Conservation (phyloP, 2,113 vertebrate genomes). For the Micromys minutus region DNA sequence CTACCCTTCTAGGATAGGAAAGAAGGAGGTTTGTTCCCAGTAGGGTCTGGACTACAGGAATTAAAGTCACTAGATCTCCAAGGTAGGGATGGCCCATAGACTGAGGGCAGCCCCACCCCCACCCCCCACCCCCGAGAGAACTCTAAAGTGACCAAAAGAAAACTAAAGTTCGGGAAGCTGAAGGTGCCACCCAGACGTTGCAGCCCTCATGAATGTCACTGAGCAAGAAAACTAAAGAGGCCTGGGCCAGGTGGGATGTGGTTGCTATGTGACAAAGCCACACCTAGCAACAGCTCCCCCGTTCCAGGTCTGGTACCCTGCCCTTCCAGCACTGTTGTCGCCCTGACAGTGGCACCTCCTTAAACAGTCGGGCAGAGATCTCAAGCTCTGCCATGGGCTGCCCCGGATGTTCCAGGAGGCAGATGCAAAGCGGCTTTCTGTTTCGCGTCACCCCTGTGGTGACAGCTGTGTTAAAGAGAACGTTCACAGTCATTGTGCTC, state of each 20-base stretch:
- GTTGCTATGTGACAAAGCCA: neutral
- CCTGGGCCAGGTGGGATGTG: neutral
- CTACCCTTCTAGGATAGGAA: neutral
- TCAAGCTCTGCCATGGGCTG: neutral
- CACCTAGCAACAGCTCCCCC: neutral
- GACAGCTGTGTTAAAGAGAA: constrained; percentile 84
- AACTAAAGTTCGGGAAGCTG: neutral
- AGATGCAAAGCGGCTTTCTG: constrained; percentile 73
- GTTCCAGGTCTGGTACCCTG: neutral
- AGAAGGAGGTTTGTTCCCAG: neutral
- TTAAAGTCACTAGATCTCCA: neutral
- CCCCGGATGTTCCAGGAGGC: neutral
- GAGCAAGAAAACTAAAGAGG: neutral
- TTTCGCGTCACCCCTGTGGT: constrained; percentile 79
- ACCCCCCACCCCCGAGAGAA: no score
- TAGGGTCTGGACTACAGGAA: no score
- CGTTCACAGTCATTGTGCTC: constrained; percentile 84
- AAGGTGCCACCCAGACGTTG: neutral
- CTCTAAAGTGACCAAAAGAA: neutral
- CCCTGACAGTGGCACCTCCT: no score
- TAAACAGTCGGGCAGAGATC: neutral
- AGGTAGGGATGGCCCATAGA: neutral
- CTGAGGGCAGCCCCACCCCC: neutral
- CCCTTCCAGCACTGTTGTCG: no score
- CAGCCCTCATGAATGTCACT: neutral